Base-by-base conservation (phyloP, 2,888 invertebrate species). In the Macrophya annulata region DNA sequence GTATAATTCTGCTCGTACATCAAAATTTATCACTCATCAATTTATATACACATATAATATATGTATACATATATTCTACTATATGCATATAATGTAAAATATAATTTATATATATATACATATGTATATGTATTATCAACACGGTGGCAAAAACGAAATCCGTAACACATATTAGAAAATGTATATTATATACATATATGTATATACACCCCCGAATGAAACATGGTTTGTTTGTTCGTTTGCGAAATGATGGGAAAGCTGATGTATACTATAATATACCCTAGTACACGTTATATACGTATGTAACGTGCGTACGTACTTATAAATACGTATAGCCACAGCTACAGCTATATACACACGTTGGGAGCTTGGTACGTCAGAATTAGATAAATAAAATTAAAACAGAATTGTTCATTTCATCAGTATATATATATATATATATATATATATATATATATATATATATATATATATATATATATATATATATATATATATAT, bases 1-100 rank as follows among this genome's bases (percentile, higher is more conserved):
- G 87, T 90, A 91, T 90, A 89, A 89, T 31, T 31, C 90, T 90
- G 89, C 89, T 91, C 90, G 89, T 91, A 87, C 90, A 90, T 91
- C 87, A 87, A 89, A 79, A 82, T 71, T 82, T 79, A 82, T 85
- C 85, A 85, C 65, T 85, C 82, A 82, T 79, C 86, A 86, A 87
- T 85, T 4, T 62, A 31, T 31, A 51, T 51, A 51, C 17, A n/a
- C 6, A 43, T 9, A 43, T 43, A 43, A 31, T 31, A 31, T 31
- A 31, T 31, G 3, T 31, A 31, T 55, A 8, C 9, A 55, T 8
- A n/a, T n/a, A n/a, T n/a, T n/a, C n/a, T n/a, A n/a, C n/a, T n/a
- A n/a, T n/a, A n/a, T n/a, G n/a, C n/a, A n/a, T n/a, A n/a, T n/a
- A n/a, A n/a, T n/a, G n/a, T n/a, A n/a, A n/a, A n/a, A n/a, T n/a